Evolutionary conservation across 1,140 invertebrate genomes (phyloP).

Genomic region (Calliopsis andreniformis): DNA sequence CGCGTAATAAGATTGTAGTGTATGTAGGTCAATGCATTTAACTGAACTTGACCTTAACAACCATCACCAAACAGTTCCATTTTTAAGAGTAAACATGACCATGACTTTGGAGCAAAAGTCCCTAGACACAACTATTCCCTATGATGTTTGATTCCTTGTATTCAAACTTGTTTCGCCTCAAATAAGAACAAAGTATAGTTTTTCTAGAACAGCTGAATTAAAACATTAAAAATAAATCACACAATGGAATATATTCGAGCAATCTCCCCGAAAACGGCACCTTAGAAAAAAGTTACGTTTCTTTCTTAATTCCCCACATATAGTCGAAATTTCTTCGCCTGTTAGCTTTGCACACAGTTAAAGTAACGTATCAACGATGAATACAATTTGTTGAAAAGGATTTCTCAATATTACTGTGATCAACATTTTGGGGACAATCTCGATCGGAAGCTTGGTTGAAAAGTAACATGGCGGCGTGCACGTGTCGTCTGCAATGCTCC

Average conservation of each 20-base stretch:
- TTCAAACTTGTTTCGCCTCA: not conserved
- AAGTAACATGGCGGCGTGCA: constrained; percentile 53
- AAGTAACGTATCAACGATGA: not conserved
- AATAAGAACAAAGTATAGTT: not conserved
- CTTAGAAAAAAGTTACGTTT: not conserved
- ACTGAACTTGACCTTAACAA: not conserved
- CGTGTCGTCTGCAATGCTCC: constrained; percentile 10
- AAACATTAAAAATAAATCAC: no score
- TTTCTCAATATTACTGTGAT: not conserved
- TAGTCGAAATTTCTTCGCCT: not conserved
- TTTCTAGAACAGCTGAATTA: no score
- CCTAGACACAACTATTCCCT: constrained; percentile 6
- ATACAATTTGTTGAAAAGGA: no score
- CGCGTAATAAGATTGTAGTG: not conserved
- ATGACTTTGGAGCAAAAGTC: not conserved
- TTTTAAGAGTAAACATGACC: not conserved
- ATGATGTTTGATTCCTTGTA: no score
- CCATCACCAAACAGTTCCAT: not conserved
- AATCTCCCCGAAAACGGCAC: not conserved
- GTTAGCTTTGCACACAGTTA: not conserved
- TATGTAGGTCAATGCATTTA: not conserved
- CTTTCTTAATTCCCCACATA: not conserved
- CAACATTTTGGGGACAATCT: not conserved
- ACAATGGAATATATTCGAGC: not conserved
- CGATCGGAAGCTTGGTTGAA: not conserved